Conservation (phyloP, 2,797 vertebrate species). For the Sebastes minor region DNA sequence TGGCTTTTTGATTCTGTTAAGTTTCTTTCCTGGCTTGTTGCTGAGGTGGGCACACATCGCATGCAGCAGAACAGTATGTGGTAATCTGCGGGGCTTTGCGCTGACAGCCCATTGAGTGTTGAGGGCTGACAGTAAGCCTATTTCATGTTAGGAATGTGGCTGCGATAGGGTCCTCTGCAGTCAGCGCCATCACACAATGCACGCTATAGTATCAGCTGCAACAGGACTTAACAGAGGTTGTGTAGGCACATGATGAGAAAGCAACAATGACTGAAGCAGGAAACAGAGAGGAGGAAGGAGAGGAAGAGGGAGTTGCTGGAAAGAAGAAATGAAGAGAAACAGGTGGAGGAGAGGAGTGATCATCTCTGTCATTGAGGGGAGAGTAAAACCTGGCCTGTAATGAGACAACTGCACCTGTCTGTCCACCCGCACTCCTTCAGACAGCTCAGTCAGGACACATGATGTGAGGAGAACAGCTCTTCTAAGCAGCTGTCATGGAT, state of each 20-base stretch:
- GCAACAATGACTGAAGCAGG: neutral
- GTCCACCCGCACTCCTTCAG: conserved; percentile 7
- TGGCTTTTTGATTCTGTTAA: conserved; percentile 29
- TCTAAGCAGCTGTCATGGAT: conserved; percentile 1
- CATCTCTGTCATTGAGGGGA: conserved; percentile 52
- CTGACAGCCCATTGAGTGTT: conserved; percentile 50
- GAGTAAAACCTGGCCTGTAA: conserved; percentile 39
- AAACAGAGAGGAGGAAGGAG: neutral
- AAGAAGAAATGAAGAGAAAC: conserved; percentile 14
- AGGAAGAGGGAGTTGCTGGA: neutral
- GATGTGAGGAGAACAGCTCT: neutral
- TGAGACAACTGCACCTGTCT: conserved; percentile 43
- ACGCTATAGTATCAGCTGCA: conserved; percentile 12
- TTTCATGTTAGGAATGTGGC: conserved; percentile 47
- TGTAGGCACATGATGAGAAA: neutral
- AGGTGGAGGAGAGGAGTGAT: conserved; percentile 35
- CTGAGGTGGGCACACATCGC: conserved; percentile 61
- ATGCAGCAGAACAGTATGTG: conserved; percentile 36
- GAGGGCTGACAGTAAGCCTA: conserved; percentile 64
- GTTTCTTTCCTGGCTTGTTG: conserved; percentile 50
- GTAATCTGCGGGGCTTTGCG: conserved; percentile 53
- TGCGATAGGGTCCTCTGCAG: conserved; percentile 52
- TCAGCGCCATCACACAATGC: conserved; percentile 52
- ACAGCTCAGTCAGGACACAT: conserved; percentile 15
- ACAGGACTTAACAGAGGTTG: conserved; percentile 25